Conservation (phyloP, 2,113 vertebrate species). For the Oreotragus oreotragus region DNA sequence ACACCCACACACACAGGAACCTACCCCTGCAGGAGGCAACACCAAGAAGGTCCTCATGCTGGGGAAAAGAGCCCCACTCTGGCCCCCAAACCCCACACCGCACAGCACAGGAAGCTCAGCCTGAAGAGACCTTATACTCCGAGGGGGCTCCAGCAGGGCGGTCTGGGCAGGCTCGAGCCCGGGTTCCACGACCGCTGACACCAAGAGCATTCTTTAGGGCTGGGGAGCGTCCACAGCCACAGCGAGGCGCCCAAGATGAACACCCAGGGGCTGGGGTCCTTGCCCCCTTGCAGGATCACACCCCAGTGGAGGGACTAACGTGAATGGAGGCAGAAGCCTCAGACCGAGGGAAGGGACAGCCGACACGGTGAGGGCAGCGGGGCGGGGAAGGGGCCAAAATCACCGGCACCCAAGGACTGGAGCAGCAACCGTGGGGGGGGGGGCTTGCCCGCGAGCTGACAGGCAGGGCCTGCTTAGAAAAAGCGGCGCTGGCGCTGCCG, state of each 20-base stretch:
- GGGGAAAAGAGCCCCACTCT: background rate
- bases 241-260: rapidly evolving
- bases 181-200: background rate
- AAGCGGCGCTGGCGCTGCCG: background rate
- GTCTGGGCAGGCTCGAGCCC: background rate
- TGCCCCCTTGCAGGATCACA: background rate
- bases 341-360: rapidly evolving
- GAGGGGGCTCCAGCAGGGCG: background rate
- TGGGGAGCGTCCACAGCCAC: background rate
- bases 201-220: background rate
- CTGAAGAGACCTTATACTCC: background rate
- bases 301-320: too few relatives aligned
- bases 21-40: background rate
- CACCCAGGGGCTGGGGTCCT: too few relatives aligned
- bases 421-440: background rate
- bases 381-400: background rate
- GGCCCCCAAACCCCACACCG: too few relatives aligned
- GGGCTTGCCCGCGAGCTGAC: background rate
- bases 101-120: background rate
- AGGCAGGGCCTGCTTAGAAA: background rate
- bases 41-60: background rate
- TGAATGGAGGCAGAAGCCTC: background rate
- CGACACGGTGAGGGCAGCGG: rapidly evolving
- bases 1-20: background rate
- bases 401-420: background rate